phyloP scores from a whole-genome alignment of 2,113 vertebrate species.

The Hippoglossus stenolepis region DNA sequence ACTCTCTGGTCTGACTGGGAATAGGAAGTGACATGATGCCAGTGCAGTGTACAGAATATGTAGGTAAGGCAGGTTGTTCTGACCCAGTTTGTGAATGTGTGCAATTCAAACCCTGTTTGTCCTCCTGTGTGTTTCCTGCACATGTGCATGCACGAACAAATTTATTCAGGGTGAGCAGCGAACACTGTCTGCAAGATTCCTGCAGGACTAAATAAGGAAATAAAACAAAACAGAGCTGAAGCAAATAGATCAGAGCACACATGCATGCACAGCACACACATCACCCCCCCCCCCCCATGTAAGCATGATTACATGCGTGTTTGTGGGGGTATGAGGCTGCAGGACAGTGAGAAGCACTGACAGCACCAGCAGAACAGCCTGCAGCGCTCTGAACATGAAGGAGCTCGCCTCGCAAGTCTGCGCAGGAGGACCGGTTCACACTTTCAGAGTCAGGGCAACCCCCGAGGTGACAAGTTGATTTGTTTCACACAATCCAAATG shows the following conservation, averaged over 20 bases:
- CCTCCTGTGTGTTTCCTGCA: too few relatives aligned
- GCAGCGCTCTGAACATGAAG: constrained; percentile 56
- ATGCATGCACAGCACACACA: constrained; percentile 16
- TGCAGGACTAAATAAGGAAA: not conserved
- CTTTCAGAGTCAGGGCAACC: constrained; percentile 37
- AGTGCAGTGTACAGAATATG: not conserved
- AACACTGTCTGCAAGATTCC: not conserved
- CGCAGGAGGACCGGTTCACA: constrained; percentile 57
- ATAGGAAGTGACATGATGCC: not conserved
- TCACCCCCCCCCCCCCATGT: not conserved
- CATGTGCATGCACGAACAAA: not conserved
- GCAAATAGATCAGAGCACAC: not conserved
- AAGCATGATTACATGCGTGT: not conserved
- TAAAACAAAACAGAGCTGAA: not conserved
- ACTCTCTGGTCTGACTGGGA: not conserved
- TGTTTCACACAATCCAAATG: constrained; percentile 63
- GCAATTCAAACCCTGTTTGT: too few relatives aligned
- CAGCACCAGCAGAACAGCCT: constrained; percentile 64
- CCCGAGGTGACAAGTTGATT: constrained; percentile 68
- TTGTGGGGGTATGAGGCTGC: constrained; percentile 4
- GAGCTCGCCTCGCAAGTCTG: constrained; percentile 57
- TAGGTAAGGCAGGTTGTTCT: not conserved
- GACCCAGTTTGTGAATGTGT: constrained; percentile 28
- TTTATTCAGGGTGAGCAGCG: not conserved
- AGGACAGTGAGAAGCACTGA: constrained; percentile 59